These are phyloP conservation scores for Ganaspis sp. DNA, from an alignment of 1,140 invertebrate species.

Conservation along the genomic window DNA sequence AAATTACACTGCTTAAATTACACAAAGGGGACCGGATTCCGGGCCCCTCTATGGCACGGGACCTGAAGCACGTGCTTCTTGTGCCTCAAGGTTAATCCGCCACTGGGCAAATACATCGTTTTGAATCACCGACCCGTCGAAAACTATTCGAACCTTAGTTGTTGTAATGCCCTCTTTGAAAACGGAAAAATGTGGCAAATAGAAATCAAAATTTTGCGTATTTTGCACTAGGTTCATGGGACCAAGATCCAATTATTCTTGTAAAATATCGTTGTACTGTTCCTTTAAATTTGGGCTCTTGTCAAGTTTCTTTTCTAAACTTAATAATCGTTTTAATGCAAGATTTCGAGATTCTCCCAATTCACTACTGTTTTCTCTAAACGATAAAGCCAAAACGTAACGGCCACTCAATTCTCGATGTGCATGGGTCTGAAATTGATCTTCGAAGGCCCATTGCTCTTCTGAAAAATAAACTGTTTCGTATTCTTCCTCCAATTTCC, in stretches of 20 bases:
- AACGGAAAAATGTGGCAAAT: constrained; percentile 42
- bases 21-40: too few relatives aligned
- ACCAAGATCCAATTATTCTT: constrained; percentile 54
- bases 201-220: constrained; percentile 28
- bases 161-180: constrained; percentile 4
- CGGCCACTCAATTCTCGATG: too few relatives aligned
- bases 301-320: constrained; percentile 35
- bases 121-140: constrained; percentile 15
- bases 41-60: too few relatives aligned
- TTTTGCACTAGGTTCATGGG: constrained; percentile 46
- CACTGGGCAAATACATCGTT: too few relatives aligned
- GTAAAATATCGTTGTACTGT: constrained; percentile 39
- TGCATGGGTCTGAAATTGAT: too few relatives aligned
- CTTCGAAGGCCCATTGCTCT: too few relatives aligned
- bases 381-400: background rate
- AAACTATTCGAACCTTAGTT: constrained; percentile 7
- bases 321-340: constrained; percentile 36
- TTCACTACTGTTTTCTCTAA: background rate
- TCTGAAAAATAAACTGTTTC: too few relatives aligned
- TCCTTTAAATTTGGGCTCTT: constrained; percentile 37
- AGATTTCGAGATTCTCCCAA: constrained; percentile 31
- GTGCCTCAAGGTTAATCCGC: too few relatives aligned
- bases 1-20: too few relatives aligned
- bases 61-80: too few relatives aligned
- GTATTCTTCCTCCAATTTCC: too few relatives aligned